Percentiles rank a stretch among this genome's conserved stretches.
These are phyloP conservation scores for Agonopterix arenella DNA, from an alignment of 2,888 invertebrate genomes.

Conservation along the genomic window DNA sequence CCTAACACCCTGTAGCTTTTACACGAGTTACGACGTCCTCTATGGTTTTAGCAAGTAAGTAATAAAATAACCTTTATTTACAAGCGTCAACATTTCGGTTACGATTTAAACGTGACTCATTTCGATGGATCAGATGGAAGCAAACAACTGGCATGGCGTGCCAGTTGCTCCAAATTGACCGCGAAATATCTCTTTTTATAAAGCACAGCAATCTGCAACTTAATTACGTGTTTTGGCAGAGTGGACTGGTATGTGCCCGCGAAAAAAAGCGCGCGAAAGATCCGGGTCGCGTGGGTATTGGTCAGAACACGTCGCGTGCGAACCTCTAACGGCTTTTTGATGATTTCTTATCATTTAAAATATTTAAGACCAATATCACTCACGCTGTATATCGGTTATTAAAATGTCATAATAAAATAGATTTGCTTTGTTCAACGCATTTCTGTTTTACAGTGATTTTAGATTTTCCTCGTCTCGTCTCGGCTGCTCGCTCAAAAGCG, in stretches of 20 bases:
- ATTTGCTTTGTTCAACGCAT: conserved; percentile 2
- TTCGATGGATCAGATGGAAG: background rate
- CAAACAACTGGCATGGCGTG: conserved; percentile 4
- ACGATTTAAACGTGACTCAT: conserved; percentile 1
- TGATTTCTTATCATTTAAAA: background rate
- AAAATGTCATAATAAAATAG: background rate
- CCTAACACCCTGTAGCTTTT: too few species aligned
- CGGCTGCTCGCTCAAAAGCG: conserved; percentile 28
- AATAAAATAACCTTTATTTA: background rate
- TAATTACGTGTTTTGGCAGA: conserved; percentile 32
- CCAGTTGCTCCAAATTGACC: conserved; percentile 13
- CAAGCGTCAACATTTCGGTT: background rate
- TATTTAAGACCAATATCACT: too few species aligned
- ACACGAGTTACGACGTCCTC: too few species aligned
- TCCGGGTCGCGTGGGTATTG: conserved; percentile 35
- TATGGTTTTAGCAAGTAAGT: too few species aligned
- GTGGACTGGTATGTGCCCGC: conserved; percentile 20
- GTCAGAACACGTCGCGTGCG: conserved; percentile 16
- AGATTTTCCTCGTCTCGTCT: conserved; percentile 32
- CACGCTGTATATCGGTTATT: background rate
- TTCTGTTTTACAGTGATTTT: conserved; percentile 14
- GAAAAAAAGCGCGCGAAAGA: conserved; percentile 22
- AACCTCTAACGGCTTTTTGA: conserved; percentile 20
- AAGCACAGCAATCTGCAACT: conserved; percentile 17
- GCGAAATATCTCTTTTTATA: conserved; percentile 14